Percentiles rank a stretch among this genome's conserved stretches.
Evolutionary conservation across 2,797 vertebrate species (phyloP).

Genomic region (Cossypha niveicapilla): DNA sequence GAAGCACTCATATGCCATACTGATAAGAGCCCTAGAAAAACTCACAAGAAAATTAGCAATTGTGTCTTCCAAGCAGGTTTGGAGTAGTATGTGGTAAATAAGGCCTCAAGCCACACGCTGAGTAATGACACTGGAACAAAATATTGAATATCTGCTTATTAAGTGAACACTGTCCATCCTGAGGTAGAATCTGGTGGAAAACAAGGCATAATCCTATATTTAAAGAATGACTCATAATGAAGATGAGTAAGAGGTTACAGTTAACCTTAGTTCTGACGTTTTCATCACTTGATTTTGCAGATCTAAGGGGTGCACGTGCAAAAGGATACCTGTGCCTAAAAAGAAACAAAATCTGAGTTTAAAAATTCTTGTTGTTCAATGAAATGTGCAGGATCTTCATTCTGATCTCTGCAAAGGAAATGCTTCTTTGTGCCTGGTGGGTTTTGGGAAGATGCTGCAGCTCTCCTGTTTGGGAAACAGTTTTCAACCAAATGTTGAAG

Average conservation of each 20-base stretch:
- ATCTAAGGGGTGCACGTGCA: background rate
- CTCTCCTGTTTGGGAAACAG: background rate
- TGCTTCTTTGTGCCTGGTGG: background rate
- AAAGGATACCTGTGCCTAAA: background rate
- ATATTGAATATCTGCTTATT: constrained; percentile 32
- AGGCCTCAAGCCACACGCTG: background rate
- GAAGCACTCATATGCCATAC: background rate
- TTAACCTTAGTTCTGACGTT: background rate
- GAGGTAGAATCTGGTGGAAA: constrained; percentile 13
- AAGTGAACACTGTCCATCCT: background rate
- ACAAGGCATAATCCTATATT: background rate
- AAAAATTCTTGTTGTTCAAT: background rate
- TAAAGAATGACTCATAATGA: constrained; percentile 2
- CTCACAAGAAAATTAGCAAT: background rate
- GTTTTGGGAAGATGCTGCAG: background rate
- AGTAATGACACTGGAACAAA: background rate
- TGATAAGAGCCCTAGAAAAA: constrained; percentile 36
- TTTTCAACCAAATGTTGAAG: background rate
- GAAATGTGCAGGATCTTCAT: background rate
- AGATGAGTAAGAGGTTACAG: background rate
- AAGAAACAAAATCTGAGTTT: background rate
- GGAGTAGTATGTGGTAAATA: background rate
- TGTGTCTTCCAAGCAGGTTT: constrained; percentile 8
- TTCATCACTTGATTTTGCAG: background rate
- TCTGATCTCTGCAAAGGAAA: background rate